Evolutionary conservation across 2,888 invertebrate genomes (phyloP).

Genomic region (Iselma pallidipennis): DNA sequence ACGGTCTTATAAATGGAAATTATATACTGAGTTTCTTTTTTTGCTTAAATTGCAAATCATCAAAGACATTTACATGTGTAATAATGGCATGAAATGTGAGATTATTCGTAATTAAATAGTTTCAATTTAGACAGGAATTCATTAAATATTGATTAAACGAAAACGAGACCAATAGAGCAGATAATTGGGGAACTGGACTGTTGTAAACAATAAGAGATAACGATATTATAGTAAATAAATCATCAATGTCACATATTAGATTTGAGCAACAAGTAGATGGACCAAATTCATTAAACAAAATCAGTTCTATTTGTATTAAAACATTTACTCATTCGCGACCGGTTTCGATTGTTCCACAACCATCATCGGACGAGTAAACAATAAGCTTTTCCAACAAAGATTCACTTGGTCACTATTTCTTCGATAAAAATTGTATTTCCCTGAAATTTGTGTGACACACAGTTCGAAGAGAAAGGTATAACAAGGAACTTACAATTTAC

Average conservation of each 20-base stretch:
- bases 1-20: background rate
- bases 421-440: too few species aligned
- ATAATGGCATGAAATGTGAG: background rate
- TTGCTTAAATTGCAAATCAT: background rate
- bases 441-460: too few species aligned
- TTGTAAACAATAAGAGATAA: conserved; percentile 3
- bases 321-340: too few species aligned
- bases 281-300: background rate
- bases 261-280: background rate
- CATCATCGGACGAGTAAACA: background rate
- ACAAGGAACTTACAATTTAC: background rate
- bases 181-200: background rate
- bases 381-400: background rate
- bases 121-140: background rate
- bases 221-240: background rate
- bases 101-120: background rate
- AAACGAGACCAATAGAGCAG: background rate
- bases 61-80: background rate
- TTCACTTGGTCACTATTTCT: background rate
- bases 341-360: too few species aligned
- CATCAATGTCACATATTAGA: background rate
- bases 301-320: background rate
- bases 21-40: background rate
- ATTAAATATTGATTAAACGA: background rate
- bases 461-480: background rate